phyloP scores from a whole-genome alignment of 2,888 invertebrate species.

The Heliconius charithonia region DNA sequence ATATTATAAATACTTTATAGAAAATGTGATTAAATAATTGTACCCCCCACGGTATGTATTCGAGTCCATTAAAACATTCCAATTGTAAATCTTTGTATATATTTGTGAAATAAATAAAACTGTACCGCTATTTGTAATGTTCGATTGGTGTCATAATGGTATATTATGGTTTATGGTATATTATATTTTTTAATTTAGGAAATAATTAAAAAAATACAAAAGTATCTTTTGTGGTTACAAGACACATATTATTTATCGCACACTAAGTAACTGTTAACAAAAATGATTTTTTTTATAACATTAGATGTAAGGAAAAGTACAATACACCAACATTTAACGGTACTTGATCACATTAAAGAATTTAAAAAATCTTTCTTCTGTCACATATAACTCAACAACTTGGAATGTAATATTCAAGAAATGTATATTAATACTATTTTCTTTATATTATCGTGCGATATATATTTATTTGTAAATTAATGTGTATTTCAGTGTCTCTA shows the following conservation, averaged over 20 bases:
- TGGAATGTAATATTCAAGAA: neutral
- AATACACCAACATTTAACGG: neutral
- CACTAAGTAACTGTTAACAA: neutral
- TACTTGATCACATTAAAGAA: neutral
- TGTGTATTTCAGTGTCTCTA: neutral
- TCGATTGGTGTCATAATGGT: slow-evolving; percentile 44
- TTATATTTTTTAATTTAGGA: neutral
- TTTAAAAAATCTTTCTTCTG: neutral
- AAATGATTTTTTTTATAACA: neutral
- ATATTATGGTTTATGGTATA: too few species aligned
- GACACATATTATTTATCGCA: neutral
- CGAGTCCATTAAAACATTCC: slow-evolving; percentile 80
- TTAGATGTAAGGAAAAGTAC: neutral
- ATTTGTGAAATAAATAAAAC: slow-evolving; percentile 56
- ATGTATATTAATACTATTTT: neutral
- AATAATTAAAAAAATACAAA: neutral
- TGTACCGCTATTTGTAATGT: slow-evolving; percentile 36
- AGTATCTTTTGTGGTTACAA: neutral
- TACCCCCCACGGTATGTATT: slow-evolving; percentile 64
- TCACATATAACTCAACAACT: neutral
- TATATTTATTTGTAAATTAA: neutral
- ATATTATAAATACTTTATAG: slow-evolving; percentile 62
- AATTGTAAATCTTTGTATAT: slow-evolving; percentile 77
- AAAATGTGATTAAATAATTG: slow-evolving; percentile 59
- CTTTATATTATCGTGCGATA: neutral